Conservation (phyloP, 2,888 invertebrate genomes). For the Petrolisthes manimaculis region DNA sequence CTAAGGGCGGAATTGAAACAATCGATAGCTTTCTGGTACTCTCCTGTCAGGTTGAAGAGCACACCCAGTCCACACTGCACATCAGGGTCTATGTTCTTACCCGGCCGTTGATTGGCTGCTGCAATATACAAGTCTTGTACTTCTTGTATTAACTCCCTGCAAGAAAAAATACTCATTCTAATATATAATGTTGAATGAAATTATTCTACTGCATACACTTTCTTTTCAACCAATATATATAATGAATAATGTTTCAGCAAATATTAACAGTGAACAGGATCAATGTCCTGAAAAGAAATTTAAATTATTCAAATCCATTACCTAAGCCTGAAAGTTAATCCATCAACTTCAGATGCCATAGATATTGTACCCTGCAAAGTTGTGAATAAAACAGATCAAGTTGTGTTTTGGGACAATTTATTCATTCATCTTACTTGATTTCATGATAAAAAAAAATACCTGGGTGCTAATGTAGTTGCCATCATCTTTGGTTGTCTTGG, state of each 20-base stretch:
- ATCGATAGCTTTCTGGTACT: slow-evolving; percentile 96
- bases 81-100: slow-evolving; percentile 83
- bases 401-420: background rate
- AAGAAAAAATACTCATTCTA: slow-evolving; percentile 14
- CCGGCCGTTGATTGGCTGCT: slow-evolving; percentile 82
- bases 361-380: background rate
- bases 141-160: slow-evolving; percentile 66
- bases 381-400: background rate
- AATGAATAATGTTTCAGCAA: background rate
- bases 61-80: slow-evolving; percentile 95
- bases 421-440: background rate
- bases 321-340: background rate
- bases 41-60: slow-evolving; percentile 92
- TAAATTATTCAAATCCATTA: background rate
- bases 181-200: background rate
- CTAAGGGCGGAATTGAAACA: slow-evolving; percentile 93
- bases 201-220: background rate
- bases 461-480: slow-evolving; percentile 56
- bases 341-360: background rate
- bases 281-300: background rate
- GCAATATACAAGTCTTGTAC: slow-evolving; percentile 67
- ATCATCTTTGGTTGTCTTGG: slow-evolving; percentile 47
- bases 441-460: slow-evolving; percentile 18
- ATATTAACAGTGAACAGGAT: background rate
- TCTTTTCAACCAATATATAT: background rate